phyloP scores from a whole-genome alignment of 30 jellyfish, hydroid and myxozoan species.

The Chrysaora quinquecirrha region DNA sequence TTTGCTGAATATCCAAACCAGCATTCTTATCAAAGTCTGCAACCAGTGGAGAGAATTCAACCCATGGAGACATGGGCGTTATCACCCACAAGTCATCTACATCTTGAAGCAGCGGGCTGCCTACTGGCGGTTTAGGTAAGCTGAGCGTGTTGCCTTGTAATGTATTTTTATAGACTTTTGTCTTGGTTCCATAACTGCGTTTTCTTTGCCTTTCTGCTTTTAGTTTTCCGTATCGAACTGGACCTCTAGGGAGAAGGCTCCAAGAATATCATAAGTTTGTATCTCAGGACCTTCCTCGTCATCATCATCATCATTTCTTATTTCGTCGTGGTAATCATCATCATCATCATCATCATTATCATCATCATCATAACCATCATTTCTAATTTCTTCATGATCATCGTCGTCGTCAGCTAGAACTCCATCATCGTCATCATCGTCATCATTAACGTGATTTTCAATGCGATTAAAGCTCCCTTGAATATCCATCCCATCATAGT shows the following conservation, averaged over 20 bases:
- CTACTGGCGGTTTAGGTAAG: constrained; percentile 22
- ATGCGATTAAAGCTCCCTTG: too few species aligned
- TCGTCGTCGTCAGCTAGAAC: too few species aligned
- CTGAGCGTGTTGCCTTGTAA: neutral
- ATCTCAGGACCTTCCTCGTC: neutral
- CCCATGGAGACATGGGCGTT: constrained; percentile 57
- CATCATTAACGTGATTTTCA: too few species aligned
- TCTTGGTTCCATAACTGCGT: neutral
- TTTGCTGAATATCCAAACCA: neutral
- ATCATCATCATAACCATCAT: neutral
- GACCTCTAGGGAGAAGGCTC: constrained; percentile 57
- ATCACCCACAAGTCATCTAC: constrained; percentile 61
- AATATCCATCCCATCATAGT: too few species aligned
- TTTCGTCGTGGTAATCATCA: neutral
- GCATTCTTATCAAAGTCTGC: neutral
- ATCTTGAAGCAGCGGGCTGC: constrained; percentile 6
- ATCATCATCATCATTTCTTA: neutral
- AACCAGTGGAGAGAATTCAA: constrained; percentile 11
- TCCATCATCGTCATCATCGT: too few species aligned
- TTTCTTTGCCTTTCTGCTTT: constrained; percentile 43
- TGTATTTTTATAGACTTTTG: neutral
- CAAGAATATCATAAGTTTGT: neutral
- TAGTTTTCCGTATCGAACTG: constrained; percentile 29
- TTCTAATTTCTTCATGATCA: too few species aligned
- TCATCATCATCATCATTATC: neutral